Base-by-base conservation (phyloP, 2,888 invertebrate genomes). In the Eupithecia dodoneata region DNA sequence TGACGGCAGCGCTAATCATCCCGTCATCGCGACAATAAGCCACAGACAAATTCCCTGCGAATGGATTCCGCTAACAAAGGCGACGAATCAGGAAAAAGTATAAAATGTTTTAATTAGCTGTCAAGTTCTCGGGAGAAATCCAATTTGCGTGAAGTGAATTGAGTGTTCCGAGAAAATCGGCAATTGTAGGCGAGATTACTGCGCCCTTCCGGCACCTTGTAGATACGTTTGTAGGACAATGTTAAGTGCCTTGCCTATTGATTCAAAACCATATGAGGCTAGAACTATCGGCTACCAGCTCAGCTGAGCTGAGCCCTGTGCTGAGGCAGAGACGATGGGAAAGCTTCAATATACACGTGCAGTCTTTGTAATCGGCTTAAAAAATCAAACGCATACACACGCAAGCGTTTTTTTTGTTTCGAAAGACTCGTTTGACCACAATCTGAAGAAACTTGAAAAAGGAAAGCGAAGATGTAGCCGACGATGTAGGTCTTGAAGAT, bases 71-170 rank as follows among this genome's bases (percentile, higher is more conserved):
- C 59, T 9, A 74, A 80, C 80, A 81, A 79, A 79, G 75, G 74
- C 59, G 55, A 30, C 63, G 71, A 69, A 73, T n/a, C 65, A 42
- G 44, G 72, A 71, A 72, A 76, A 81, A 80, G 79, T 77, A 74
- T 67, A 79, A 81, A 80, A 72, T 77, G 79, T 79, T 81, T 81
- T 82, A 81, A 83, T 84, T 82, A 81, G 81, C 76, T 81, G 76
- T 81, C 80, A 79, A 77, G 72, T 75, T 76, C 72, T 66, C 67
- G 71, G 71, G 69, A 70, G 47, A 84, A 83, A 84, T 82, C 78
- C 83, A 86, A 85, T 86, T 86, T 85, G 77, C 77, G 75, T 81
- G 49, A 79, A 52, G 52, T 55, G 13, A 72, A 82, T 80, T 63
- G 78, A 81, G 76, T 79, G 80, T 80, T 79, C 13, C 15, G n/a